These are phyloP conservation scores for Rattus rattus DNA, from an alignment of 2,113 vertebrate genomes.

Conservation along the genomic window DNA sequence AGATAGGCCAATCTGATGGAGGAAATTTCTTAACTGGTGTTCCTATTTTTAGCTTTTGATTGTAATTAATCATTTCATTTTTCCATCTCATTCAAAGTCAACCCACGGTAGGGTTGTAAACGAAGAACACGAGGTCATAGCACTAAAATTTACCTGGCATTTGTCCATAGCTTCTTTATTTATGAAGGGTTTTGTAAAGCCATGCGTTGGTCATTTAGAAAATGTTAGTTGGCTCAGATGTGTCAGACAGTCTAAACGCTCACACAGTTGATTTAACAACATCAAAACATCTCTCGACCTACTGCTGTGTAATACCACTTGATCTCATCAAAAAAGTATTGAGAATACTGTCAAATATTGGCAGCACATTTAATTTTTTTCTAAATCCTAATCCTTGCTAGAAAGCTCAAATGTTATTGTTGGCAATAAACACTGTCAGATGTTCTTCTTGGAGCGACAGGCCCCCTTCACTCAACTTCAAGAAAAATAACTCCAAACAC, in stretches of 20 bases:
- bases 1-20: not conserved
- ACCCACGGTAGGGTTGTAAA: not conserved
- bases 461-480: constrained; percentile 35
- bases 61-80: constrained; percentile 2
- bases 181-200: not conserved
- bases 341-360: constrained; percentile 35
- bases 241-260: not conserved
- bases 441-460: constrained; percentile 57
- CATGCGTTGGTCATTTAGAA: not conserved
- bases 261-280: not conserved
- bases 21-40: not conserved
- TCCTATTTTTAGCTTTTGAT: not conserved
- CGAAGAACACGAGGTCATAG: not conserved
- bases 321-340: not conserved
- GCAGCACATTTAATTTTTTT: constrained; percentile 5
- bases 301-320: not conserved
- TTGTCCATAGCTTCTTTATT: not conserved
- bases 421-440: constrained; percentile 15
- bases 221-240: not conserved
- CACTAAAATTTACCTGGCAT: not conserved
- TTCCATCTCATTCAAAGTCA: not conserved
- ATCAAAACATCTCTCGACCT: not conserved
- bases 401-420: constrained; percentile 21
- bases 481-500: constrained; percentile 45
- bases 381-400: constrained; percentile 23